Percentiles rank a stretch among this genome's conserved stretches.
Conservation (phyloP, 2,797 vertebrate species). For the Thalassophryne amazonica region DNA sequence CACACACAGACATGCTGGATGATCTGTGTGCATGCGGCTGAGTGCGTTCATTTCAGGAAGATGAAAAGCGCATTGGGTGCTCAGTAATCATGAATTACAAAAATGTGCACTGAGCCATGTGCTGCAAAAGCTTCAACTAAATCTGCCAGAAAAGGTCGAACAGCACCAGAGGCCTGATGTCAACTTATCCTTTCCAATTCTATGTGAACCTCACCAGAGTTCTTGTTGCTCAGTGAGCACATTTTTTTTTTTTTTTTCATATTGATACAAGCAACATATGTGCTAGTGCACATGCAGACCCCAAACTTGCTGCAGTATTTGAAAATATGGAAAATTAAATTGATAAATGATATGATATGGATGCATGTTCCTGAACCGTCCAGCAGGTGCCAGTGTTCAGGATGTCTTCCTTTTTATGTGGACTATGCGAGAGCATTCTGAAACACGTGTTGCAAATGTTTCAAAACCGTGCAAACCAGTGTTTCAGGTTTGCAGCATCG, state of each 20-base stretch:
- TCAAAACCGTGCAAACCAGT: no score
- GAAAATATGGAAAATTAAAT: no score
- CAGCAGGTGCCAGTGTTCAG: no score
- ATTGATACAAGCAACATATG: no score
- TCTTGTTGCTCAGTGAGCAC: constrained; percentile 30
- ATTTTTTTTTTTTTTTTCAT: constrained; percentile 33
- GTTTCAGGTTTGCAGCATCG: no score
- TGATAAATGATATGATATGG: no score
- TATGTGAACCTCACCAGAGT: constrained; percentile 33
- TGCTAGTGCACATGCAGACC: no score
- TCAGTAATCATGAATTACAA: constrained; percentile 35
- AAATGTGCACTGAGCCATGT: constrained; percentile 55
- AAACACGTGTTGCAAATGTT: no score
- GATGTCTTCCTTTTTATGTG: no score
- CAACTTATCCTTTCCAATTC: constrained; percentile 57
- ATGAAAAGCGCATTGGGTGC: constrained; percentile 21
- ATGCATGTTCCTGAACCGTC: no score
- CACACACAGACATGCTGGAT: constrained; percentile 31
- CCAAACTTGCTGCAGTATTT: no score
- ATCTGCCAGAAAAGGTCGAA: constrained; percentile 59
- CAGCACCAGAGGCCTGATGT: constrained; percentile 58
- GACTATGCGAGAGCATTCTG: no score
- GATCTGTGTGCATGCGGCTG: constrained; percentile 37
- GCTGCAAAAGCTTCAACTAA: constrained; percentile 50
- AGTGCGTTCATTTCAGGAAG: constrained; percentile 37